phyloP scores from a whole-genome alignment of 2,113 vertebrate genomes.

The Sebastes fasciatus region DNA sequence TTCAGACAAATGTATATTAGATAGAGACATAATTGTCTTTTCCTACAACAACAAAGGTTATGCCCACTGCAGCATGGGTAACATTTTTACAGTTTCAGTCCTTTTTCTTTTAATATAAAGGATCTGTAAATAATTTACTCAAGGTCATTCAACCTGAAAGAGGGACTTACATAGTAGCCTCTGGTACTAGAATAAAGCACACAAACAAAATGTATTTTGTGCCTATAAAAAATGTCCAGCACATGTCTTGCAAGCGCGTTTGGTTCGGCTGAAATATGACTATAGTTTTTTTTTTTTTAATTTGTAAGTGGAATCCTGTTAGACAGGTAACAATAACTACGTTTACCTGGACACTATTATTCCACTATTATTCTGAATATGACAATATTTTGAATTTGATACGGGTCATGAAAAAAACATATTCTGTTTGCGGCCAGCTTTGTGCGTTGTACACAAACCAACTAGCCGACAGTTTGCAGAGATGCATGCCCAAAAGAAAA shows the following conservation, averaged over 20 bases:
- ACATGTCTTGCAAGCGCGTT: background rate
- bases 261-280: background rate
- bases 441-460: too few species aligned
- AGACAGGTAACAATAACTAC: too few species aligned
- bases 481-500: too few species aligned
- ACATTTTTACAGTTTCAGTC: background rate
- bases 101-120: conserved; percentile 1
- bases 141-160: background rate
- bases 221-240: background rate
- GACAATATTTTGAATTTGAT: too few species aligned
- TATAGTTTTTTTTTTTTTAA: background rate
- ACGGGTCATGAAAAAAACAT: too few species aligned
- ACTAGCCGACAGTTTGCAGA: too few species aligned
- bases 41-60: background rate
- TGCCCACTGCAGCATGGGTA: background rate
- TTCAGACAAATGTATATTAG: background rate
- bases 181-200: background rate
- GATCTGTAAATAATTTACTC: background rate
- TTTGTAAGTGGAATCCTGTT: background rate
- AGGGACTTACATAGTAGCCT: background rate
- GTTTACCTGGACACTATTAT: too few species aligned
- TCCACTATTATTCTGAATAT: too few species aligned
- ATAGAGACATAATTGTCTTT: background rate
- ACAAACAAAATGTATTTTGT: background rate
- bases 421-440: too few species aligned